Evolutionary conservation across 1,140 invertebrate genomes (phyloP), one percentile per base, ranked within the genome.

Genomic region (Panagrolaimus sp.): DNA sequence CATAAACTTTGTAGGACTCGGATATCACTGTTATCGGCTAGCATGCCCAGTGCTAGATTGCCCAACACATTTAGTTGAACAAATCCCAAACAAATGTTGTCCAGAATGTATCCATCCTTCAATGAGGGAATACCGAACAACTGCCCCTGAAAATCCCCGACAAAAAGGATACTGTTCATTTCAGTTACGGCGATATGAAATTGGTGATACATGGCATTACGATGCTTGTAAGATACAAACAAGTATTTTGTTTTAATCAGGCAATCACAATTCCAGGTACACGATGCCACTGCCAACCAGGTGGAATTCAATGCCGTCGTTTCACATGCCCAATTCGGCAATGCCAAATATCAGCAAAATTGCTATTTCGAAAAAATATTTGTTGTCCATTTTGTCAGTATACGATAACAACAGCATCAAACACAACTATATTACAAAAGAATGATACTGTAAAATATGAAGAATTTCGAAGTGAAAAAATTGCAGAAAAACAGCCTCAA

Each of bases 21-120:
- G 52, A n/a, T 58, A 58, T 24, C 52, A 58, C 5, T 58, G 52
- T 8, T 58, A 58, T 14, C 52, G 52, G 1, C 5, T 58, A 6
- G 52, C 52, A 58, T 58, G 52, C 52, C 52, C 52, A 12, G 52
- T 58, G 10, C 17, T 58, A 9, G 52, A 58, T 28, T 58, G 52
- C 21, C 52, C 52, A n/a, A 12, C 14, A 5, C 14, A 21, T 8
- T 28, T 58, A 12, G 10, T 26, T n/a, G 10, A 28, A 12, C 52
- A 58, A 26, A 1, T 5, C 10, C 52, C 52, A 58, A 28, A 58
- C 17, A 58, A 58, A 58, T 58, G 52, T 8, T 58, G 52, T 17
- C 52, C 52, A 58, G 52, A 58, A 58, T 58, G 52, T 28, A 5
- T 21, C 14, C 52, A 58, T 58, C 52, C 52, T 2, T 21, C 21